phyloP scores from a whole-genome alignment of 2,113 vertebrate genomes.

The Miniopterus natalensis region DNA sequence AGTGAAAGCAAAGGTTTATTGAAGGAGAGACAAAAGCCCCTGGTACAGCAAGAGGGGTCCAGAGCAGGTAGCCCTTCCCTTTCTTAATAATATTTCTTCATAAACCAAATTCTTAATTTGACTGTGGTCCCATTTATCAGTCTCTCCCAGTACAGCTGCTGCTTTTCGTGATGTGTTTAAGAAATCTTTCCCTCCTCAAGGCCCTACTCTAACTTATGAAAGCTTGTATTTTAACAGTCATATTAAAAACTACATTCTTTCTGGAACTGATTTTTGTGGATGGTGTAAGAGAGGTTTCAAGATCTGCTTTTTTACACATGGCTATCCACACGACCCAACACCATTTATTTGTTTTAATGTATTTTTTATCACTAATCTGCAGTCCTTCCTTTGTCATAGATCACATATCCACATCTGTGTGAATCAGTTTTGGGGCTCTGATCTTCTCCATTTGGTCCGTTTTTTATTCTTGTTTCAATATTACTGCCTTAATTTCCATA shows the following conservation, averaged over 20 bases:
- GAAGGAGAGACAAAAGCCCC: too few species aligned
- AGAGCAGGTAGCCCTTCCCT: too few species aligned
- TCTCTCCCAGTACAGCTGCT: background rate
- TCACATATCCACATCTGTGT: background rate
- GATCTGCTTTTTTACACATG: background rate
- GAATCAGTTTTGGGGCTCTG: background rate
- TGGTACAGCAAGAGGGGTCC: too few species aligned
- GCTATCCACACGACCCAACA: background rate
- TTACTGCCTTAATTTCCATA: background rate
- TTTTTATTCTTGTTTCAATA: background rate
- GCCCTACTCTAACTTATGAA: background rate
- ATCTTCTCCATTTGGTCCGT: background rate
- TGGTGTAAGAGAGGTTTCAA: background rate
- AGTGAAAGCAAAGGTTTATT: too few species aligned
- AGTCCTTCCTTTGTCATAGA: background rate
- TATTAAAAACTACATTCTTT: constrained; percentile 11
- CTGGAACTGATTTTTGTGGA: background rate
- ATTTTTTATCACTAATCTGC: background rate
- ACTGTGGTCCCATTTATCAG: background rate
- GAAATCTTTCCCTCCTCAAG: background rate
- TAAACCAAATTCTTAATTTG: constrained; percentile 18
- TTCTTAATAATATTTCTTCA: background rate
- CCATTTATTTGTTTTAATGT: background rate
- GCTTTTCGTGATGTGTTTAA: background rate
- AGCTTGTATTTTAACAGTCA: background rate